Evolutionary conservation across 2,797 vertebrate genomes (phyloP).

Genomic region (Tragopan temminckii): DNA sequence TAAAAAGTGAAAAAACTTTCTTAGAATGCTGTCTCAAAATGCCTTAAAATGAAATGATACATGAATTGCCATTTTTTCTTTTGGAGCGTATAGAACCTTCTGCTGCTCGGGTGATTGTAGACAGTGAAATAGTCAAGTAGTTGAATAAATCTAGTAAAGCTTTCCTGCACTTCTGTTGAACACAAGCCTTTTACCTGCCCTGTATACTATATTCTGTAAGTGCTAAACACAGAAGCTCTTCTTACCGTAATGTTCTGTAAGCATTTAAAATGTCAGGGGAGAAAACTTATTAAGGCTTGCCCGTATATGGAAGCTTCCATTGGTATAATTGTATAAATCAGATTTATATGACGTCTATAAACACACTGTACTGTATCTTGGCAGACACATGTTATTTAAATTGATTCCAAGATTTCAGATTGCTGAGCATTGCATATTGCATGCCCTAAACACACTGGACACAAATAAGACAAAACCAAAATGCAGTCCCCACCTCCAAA

Average conservation of each 20-base stretch:
- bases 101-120: neutral
- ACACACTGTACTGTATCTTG: constrained; percentile 11
- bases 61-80: neutral
- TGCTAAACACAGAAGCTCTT: neutral
- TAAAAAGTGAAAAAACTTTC: neutral
- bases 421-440: neutral
- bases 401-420: constrained; percentile 53
- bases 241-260: neutral
- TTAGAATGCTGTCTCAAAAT: neutral
- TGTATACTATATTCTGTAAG: neutral
- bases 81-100: neutral
- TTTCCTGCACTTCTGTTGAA: neutral
- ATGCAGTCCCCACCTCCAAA: rapidly evolving
- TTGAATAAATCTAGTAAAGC: neutral
- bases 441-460: neutral
- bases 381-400: neutral
- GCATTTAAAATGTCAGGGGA: neutral
- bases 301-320: neutral
- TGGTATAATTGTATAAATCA: constrained; percentile 59
- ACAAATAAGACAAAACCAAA: neutral
- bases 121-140: neutral
- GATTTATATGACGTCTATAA: constrained; percentile 52
- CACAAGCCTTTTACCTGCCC: neutral
- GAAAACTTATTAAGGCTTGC: constrained; percentile 22
- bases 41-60: neutral